phyloP scores from a whole-genome alignment of 2,113 vertebrate species.

The Psettodes erumei region DNA sequence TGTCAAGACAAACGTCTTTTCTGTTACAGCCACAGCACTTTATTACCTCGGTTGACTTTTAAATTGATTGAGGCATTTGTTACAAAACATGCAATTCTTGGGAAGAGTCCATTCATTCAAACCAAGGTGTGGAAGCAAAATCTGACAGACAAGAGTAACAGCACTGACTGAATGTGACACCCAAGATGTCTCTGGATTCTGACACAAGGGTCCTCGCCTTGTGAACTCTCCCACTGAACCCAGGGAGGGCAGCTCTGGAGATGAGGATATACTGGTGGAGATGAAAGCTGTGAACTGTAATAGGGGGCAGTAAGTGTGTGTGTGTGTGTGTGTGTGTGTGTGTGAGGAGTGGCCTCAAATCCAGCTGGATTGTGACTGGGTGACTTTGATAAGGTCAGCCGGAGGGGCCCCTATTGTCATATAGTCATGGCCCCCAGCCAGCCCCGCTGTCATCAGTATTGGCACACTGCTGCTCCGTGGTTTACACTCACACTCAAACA shows the following conservation, averaged over 20 bases:
- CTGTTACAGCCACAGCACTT: neutral
- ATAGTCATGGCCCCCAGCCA: slow-evolving; percentile 65
- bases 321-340: slow-evolving; percentile 30
- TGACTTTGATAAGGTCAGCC: slow-evolving; percentile 80
- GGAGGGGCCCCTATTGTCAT: slow-evolving; percentile 69
- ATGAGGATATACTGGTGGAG: slow-evolving; percentile 32
- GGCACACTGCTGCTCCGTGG: slow-evolving; percentile 47
- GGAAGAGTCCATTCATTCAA: neutral
- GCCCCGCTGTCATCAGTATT: slow-evolving; percentile 61
- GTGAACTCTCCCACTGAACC: slow-evolving; percentile 46
- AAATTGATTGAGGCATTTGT: neutral
- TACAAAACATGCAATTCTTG: neutral
- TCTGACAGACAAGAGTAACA: neutral
- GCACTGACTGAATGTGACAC: neutral
- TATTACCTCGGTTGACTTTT: slow-evolving; percentile 1
- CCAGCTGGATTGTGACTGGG: slow-evolving; percentile 73
- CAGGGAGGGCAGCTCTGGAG: neutral
- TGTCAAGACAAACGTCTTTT: slow-evolving; percentile 14
- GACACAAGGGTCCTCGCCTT: slow-evolving; percentile 29
- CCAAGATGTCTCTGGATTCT: slow-evolving; percentile 11
- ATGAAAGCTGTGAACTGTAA: slow-evolving; percentile 60
- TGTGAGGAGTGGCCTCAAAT: slow-evolving; percentile 39
- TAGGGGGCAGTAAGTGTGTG: slow-evolving; percentile 29
- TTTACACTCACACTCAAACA: slow-evolving; percentile 46
- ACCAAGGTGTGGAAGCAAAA: neutral